Conservation (phyloP, 64 coral and sea anemone species). For the Platygyra sinensis region DNA sequence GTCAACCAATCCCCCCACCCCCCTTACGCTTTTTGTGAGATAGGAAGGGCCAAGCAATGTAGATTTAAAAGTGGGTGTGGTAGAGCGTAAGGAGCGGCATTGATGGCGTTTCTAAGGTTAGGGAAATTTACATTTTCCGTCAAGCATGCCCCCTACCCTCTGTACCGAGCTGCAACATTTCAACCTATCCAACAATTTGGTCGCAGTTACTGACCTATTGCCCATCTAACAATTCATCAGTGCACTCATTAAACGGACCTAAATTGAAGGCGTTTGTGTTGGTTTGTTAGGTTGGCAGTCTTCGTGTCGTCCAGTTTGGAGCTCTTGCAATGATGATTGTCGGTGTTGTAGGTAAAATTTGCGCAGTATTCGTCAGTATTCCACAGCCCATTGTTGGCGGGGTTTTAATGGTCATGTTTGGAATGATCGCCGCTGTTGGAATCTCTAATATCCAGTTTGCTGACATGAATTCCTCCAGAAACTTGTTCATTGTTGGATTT, state of each 20-base stretch:
- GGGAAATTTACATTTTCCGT: no score
- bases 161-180: no score
- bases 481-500: slow-evolving; percentile 59
- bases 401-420: slow-evolving; percentile 49
- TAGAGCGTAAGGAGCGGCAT: no score
- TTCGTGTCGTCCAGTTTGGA: slow-evolving; percentile 55
- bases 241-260: not conserved
- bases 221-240: no score
- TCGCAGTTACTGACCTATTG: not conserved
- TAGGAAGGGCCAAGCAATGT: not conserved
- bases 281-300: slow-evolving; percentile 53
- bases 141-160: no score
- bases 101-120: no score
- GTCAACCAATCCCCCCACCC: not conserved
- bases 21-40: not conserved
- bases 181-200: no score
- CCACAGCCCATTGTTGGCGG: slow-evolving; percentile 67
- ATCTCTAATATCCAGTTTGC: slow-evolving; percentile 63
- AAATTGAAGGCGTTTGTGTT: not conserved
- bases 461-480: slow-evolving; percentile 55
- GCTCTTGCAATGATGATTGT: slow-evolving; percentile 40
- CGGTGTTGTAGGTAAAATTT: slow-evolving; percentile 53
- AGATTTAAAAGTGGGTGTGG: no score
- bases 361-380: slow-evolving; percentile 57
- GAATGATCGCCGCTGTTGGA: slow-evolving; percentile 46